Base-by-base conservation (phyloP, 2,888 invertebrate genomes). In the Acrocyrtus sp. region DNA sequence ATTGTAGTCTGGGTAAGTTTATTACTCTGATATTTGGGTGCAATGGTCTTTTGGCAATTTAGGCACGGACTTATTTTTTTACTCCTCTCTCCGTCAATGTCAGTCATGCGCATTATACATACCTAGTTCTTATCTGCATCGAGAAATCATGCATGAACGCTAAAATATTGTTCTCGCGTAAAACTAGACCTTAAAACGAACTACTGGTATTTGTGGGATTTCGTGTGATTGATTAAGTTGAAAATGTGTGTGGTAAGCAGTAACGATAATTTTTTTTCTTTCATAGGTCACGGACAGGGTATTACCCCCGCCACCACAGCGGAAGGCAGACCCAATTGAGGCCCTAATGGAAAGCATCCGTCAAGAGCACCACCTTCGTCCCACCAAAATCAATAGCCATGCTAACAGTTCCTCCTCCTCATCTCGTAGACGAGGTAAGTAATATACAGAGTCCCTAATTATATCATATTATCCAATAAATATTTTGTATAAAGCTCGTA, bases 281-380 rank as follows among this genome's bases (percentile, higher is more conserved):
- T 24, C 61, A 66, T 66, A 92, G 93, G 95, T 91, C 58, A 92
- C 93, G 57, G 94, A 95, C 82, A 88, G 95, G 69, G 91, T 94
- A 83, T 85, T 95, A 82, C 90, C 92, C 57, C 94, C 94, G 19
- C 85, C 85, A 2, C 87, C 90, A 34, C 88, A 89, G 69, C 88
- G 89, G 78, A 90, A 89, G 79, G 88, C 90, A 61, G 93, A 93
- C 15, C 92, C 95, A 0, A 88, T 94, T 76, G 95, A 96, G 84
- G 89, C 91, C 81, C 88, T 96, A 29, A 90, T 95, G 86, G 92
- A 93, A 79, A 94, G 94, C 74, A 95, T 96, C 81, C 91, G 92
- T 82, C 82, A 83, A 74, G 84, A 92, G 56, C 88, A 90, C 77
- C 83, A 83, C 65, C 86, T 94, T 58, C 88, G 90, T 83, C 90